Conservation (phyloP, 2,888 invertebrate species). For the Cantharis flavilabris region DNA sequence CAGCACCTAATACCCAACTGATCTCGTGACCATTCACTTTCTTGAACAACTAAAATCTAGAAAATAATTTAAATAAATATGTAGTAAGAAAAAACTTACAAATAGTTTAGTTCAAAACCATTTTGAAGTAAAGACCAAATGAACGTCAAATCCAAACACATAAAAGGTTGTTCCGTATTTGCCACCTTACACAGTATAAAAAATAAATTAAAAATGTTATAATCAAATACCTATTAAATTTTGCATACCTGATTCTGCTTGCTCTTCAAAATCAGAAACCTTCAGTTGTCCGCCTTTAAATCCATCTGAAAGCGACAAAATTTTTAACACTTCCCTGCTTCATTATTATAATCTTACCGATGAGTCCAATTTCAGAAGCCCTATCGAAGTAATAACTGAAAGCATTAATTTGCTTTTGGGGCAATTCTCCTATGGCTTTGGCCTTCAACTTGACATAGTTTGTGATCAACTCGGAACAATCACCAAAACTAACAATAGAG, state of each 20-base stretch:
- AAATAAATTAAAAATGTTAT: slow-evolving; percentile 24
- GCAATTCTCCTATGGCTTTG: slow-evolving; percentile 51
- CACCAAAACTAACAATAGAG: slow-evolving; percentile 67
- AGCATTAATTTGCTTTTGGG: slow-evolving; percentile 67
- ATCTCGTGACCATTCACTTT: slow-evolving; percentile 90
- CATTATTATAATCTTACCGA: slow-evolving; percentile 57
- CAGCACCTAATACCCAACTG: slow-evolving; percentile 94
- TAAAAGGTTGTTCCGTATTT: slow-evolving; percentile 85
- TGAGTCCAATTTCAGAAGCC: slow-evolving; percentile 83
- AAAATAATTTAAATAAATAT: slow-evolving; percentile 9
- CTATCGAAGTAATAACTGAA: slow-evolving; percentile 96
- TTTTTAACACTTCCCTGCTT: background rate
- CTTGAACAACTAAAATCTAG: slow-evolving; percentile 72
- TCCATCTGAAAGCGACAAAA: slow-evolving; percentile 59
- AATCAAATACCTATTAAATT: background rate
- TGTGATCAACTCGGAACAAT: slow-evolving; percentile 63
- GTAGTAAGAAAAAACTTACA: slow-evolving; percentile 59
- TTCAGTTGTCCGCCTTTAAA: slow-evolving; percentile 72
- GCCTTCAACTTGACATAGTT: slow-evolving; percentile 60
- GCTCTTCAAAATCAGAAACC: slow-evolving; percentile 71
- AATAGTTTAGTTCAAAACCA: slow-evolving; percentile 76
- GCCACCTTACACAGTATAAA: slow-evolving; percentile 70
- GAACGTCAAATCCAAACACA: slow-evolving; percentile 89
- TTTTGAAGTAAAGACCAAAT: slow-evolving; percentile 81
- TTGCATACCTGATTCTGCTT: slow-evolving; percentile 58